phyloP scores from a whole-genome alignment of 2,113 vertebrate genomes.

The Lophius piscatorius region DNA sequence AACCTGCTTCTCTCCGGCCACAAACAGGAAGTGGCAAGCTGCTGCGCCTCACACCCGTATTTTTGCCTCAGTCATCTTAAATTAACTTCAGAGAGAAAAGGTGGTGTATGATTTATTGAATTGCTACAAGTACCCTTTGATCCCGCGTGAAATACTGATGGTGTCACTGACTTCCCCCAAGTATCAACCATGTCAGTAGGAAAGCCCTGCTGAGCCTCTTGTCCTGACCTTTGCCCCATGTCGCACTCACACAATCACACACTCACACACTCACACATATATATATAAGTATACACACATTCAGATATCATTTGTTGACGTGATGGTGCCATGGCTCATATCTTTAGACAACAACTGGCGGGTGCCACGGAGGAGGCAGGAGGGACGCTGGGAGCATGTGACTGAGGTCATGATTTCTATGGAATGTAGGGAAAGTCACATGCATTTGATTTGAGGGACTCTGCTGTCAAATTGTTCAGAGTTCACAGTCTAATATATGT shows the following conservation, averaged over 20 bases:
- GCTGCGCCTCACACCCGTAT: conserved; percentile 41
- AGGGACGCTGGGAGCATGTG: background rate
- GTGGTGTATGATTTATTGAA: conserved; percentile 16
- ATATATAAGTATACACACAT: conserved; percentile 4
- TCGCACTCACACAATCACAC: background rate
- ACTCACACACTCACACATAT: background rate
- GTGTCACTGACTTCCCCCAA: background rate
- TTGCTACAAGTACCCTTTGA: conserved; percentile 44
- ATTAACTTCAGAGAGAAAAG: conserved; percentile 28
- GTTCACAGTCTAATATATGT: background rate
- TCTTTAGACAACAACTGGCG: conserved; percentile 36
- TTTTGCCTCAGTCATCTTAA: conserved; percentile 29
- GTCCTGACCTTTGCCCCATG: conserved; percentile 35
- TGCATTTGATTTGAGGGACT: conserved; percentile 2
- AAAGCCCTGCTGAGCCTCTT: conserved; percentile 18
- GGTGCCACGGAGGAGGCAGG: conserved; percentile 1
- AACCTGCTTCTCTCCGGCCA: conserved; percentile 9
- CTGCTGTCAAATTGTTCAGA: background rate
- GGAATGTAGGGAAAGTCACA: conserved; percentile 9
- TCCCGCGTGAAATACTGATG: conserved; percentile 6
- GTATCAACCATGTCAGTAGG: conserved; percentile 31
- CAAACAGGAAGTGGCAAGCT: conserved; percentile 29
- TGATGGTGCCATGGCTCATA: conserved; percentile 42
- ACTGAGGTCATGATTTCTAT: conserved; percentile 1
- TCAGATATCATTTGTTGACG: conserved; percentile 46